A percentile compares a stretch with the other conserved stretches of the same genome.
These are phyloP conservation scores for Aerospiza tachiro DNA, from an alignment of 2,797 vertebrate genomes.

Conservation along the genomic window DNA sequence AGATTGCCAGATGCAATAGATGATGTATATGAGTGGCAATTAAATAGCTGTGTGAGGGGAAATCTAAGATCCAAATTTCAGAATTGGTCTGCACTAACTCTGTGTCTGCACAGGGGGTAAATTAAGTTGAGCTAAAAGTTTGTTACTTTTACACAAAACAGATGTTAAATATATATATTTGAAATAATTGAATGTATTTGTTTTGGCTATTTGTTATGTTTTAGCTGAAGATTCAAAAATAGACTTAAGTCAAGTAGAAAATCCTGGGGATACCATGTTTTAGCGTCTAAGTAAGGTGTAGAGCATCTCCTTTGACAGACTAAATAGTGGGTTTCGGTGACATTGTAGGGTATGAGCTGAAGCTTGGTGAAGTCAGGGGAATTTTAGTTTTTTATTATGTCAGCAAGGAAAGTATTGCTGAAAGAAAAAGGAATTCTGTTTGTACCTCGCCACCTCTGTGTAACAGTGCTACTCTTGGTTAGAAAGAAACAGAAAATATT, in stretches of 20 bases:
- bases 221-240: neutral
- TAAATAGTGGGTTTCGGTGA: neutral
- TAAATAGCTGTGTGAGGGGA: neutral
- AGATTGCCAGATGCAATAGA: neutral
- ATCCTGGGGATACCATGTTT: neutral
- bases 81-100: neutral
- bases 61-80: neutral
- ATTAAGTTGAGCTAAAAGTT: neutral
- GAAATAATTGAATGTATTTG: neutral
- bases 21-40: neutral
- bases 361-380: neutral
- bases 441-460: neutral
- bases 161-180: neutral
- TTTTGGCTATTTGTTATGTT: neutral
- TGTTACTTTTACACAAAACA: neutral
- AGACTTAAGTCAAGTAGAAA: neutral
- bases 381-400: neutral
- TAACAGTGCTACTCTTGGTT: neutral
- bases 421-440: neutral
- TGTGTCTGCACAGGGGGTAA: neutral
- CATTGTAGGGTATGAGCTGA: neutral
- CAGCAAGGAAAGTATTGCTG: neutral
- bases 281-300: neutral
- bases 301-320: neutral
- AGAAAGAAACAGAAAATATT: neutral